Evolutionary conservation across 2,113 vertebrate genomes (phyloP).

Genomic region (Tangachromis dhanisi): DNA sequence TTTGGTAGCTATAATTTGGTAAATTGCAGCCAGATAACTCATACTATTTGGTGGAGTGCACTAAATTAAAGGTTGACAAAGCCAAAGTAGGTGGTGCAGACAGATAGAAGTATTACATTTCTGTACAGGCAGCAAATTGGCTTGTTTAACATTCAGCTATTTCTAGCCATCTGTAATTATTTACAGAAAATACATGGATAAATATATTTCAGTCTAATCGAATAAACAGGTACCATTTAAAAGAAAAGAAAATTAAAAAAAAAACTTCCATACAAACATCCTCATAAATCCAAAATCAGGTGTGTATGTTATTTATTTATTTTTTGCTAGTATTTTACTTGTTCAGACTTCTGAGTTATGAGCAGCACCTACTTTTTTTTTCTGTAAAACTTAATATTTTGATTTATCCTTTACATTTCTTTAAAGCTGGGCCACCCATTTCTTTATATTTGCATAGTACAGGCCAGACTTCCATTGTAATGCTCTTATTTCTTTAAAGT

Average conservation of each 20-base stretch:
- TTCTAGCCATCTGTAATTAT: neutral
- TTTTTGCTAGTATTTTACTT: neutral
- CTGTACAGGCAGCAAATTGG: neutral
- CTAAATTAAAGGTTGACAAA: neutral
- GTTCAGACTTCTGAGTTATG: neutral
- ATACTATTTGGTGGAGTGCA: neutral
- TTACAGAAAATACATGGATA: neutral
- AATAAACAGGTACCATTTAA: neutral
- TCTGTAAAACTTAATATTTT: neutral
- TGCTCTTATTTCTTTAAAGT: neutral
- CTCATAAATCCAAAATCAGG: neutral
- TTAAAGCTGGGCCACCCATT: neutral
- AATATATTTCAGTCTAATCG: neutral
- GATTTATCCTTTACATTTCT: neutral
- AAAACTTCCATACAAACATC: neutral
- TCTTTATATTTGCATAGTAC: neutral
- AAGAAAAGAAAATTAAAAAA: neutral
- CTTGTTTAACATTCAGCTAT: neutral
- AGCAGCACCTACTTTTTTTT: neutral
- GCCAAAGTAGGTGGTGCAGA: neutral
- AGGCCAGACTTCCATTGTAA: neutral
- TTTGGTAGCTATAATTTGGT: neutral
- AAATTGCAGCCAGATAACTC: neutral
- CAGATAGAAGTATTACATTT: neutral
- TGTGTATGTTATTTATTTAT: neutral